Percentiles rank a stretch among this genome's conserved stretches.
These are phyloP conservation scores for Platysternon megacephalum DNA, from an alignment of 2,113 vertebrate genomes.

Conservation along the genomic window DNA sequence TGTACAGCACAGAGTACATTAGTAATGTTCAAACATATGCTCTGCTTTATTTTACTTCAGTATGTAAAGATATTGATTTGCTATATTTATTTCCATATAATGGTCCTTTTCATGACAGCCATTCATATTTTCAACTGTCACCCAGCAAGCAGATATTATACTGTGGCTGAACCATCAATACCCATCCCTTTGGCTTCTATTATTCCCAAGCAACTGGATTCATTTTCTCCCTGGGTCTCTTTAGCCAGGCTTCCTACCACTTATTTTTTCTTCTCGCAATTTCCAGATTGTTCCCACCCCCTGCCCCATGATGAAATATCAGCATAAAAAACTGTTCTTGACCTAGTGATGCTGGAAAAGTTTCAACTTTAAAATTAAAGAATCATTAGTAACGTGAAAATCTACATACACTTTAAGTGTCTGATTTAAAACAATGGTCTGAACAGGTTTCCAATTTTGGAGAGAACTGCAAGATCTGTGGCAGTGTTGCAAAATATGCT, in stretches of 20 bases:
- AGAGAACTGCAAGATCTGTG: not conserved
- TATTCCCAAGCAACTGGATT: not conserved
- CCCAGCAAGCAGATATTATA: too few species aligned
- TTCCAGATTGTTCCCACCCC: not conserved
- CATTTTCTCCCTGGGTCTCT: not conserved
- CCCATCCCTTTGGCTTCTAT: not conserved
- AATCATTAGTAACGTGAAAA: not conserved
- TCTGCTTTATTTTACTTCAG: too few species aligned
- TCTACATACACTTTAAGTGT: not conserved
- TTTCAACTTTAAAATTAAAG: not conserved
- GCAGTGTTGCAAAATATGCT: not conserved
- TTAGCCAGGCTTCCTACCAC: not conserved
- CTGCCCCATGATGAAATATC: fast-evolving
- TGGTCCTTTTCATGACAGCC: too few species aligned
- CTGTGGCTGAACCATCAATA: not conserved
- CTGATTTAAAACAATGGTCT: not conserved
- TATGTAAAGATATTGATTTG: too few species aligned
- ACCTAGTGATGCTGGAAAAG: not conserved
- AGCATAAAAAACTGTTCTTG: not conserved
- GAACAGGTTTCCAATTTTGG: not conserved
- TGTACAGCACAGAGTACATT: not conserved
- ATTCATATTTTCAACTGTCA: too few species aligned
- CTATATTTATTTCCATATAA: too few species aligned
- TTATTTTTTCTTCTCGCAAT: not conserved
- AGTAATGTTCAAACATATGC: not conserved